Conservation (phyloP, 2,888 invertebrate species). For the Colostygia pectinataria region DNA sequence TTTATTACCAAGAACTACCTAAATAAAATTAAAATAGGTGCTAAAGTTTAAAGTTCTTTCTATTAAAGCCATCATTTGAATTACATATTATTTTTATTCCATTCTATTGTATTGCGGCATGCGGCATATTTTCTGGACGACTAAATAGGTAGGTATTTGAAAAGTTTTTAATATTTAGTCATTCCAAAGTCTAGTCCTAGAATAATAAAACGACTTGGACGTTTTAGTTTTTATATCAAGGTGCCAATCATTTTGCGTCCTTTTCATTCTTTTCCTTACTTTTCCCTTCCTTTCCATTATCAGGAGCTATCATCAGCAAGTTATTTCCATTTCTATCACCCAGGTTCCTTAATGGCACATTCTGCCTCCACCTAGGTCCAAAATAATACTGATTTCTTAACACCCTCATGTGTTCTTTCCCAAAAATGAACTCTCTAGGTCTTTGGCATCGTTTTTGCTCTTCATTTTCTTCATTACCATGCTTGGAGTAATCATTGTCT, state of each 20-base stretch:
- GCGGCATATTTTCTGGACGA: no score
- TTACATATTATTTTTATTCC: no score
- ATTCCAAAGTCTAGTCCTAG: no score
- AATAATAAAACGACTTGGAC: no score
- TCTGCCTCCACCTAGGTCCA: slow-evolving; percentile 67
- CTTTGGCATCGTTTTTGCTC: slow-evolving; percentile 53
- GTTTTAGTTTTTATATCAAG: no score
- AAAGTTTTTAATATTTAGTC: no score
- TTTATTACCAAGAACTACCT: no score
- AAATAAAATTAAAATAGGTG: no score
- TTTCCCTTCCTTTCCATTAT: slow-evolving; percentile 54
- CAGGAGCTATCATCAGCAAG: slow-evolving; percentile 86
- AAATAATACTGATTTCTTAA: slow-evolving; percentile 69
- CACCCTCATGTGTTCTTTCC: slow-evolving; percentile 66
- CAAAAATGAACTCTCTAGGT: slow-evolving; percentile 59
- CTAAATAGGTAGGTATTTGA: no score
- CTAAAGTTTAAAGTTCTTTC: no score
- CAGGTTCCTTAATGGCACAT: slow-evolving; percentile 73
- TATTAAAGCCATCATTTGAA: no score
- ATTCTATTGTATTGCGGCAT: no score
- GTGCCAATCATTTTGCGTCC: slow-evolving; percentile 38
- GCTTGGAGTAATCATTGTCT: slow-evolving; percentile 53
- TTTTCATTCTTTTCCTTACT: slow-evolving; percentile 45
- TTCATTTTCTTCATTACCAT: slow-evolving; percentile 73
- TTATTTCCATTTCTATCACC: slow-evolving; percentile 86